Evolutionary conservation across 2,888 invertebrate species (phyloP).

Genomic region (Metacarcinus magister): DNA sequence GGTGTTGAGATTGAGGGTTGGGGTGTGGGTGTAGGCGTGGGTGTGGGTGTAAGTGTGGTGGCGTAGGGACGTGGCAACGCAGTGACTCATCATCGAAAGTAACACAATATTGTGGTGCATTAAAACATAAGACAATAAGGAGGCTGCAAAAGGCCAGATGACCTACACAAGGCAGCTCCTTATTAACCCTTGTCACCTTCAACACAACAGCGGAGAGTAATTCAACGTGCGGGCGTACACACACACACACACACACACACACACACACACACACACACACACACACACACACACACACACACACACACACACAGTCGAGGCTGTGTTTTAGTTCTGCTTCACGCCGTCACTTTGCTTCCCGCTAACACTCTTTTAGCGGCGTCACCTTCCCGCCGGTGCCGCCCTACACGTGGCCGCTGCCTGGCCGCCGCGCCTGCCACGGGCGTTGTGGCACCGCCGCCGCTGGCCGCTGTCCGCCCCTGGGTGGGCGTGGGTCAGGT

Average conservation of each 20-base stretch:
- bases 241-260: slow-evolving; percentile 46
- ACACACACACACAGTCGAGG: not conserved
- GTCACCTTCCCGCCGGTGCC: not conserved
- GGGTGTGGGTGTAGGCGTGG: not conserved
- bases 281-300: not conserved
- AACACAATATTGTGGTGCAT: not conserved
- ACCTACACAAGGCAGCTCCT: too few species aligned
- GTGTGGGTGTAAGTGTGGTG: not conserved
- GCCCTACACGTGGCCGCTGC: not conserved
- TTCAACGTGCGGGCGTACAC: not conserved
- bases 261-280: not conserved
- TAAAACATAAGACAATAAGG: too few species aligned
- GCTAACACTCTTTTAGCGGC: not conserved
- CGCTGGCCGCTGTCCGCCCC: not conserved
- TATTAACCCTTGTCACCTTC: not conserved
- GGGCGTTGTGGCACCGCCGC: not conserved
- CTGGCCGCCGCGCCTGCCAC: not conserved
- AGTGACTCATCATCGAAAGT: not conserved
- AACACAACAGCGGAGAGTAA: not conserved
- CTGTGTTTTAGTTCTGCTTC: slow-evolving; percentile 13
- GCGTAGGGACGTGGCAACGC: not conserved
- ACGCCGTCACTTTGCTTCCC: not conserved
- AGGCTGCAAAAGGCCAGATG: too few species aligned
- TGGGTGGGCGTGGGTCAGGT: not conserved
- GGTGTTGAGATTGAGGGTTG: too few species aligned